Percentiles rank a stretch among this genome's conserved stretches.
Conservation (phyloP, 1,140 invertebrate genomes). For the Apolygus lucorum region DNA sequence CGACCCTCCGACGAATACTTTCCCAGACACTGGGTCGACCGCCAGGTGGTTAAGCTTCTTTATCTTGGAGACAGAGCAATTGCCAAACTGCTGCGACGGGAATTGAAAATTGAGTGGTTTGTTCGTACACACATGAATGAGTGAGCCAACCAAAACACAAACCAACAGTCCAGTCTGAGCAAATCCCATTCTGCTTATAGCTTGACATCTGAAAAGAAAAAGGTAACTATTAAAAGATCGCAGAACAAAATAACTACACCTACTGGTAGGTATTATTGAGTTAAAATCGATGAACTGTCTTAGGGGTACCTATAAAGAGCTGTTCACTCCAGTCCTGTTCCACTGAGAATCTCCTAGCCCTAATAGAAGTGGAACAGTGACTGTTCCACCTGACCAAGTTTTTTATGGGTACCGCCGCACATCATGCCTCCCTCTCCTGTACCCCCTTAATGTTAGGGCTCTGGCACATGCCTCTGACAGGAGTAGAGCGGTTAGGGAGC, state of each 20-base stretch:
- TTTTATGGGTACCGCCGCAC: too few species aligned
- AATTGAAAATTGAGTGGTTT: slow-evolving; percentile 26
- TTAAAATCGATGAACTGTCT: neutral
- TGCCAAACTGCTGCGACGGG: slow-evolving; percentile 23
- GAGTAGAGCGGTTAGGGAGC: too few species aligned
- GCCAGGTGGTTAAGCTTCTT: slow-evolving; percentile 42
- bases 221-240: neutral
- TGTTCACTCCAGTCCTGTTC: neutral
- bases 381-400: too few species aligned
- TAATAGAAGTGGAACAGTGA: too few species aligned
- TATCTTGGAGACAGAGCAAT: slow-evolving; percentile 25
- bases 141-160: slow-evolving; percentile 28
- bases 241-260: neutral
- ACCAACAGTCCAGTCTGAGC: slow-evolving; percentile 27
- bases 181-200: slow-evolving; percentile 30
- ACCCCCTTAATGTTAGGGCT: too few species aligned
- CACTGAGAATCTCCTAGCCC: neutral
- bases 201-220: slow-evolving; percentile 26
- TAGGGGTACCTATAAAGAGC: neutral
- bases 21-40: slow-evolving; percentile 43
- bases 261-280: neutral
- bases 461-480: too few species aligned
- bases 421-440: too few species aligned
- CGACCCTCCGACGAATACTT: slow-evolving; percentile 49
- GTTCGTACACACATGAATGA: slow-evolving; percentile 20